A percentile compares a stretch with the other conserved stretches of the same genome.
These are phyloP conservation scores for Gallinago stenura DNA, from an alignment of 2,797 vertebrate genomes.

Conservation along the genomic window DNA sequence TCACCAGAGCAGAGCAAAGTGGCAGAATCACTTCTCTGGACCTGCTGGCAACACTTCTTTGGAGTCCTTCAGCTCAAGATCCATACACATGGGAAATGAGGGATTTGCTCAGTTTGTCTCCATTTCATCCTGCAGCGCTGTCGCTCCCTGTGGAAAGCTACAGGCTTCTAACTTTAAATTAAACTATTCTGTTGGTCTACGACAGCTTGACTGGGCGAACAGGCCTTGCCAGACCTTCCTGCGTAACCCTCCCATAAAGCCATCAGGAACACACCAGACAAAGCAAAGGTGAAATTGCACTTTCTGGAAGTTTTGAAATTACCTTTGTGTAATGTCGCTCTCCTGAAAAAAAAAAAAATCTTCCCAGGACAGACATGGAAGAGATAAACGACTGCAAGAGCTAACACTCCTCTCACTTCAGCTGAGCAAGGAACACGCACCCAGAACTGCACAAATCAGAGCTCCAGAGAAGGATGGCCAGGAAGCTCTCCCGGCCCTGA, in stretches of 20 bases:
- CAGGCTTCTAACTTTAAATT: neutral
- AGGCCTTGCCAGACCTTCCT: neutral
- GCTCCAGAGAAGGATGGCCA: neutral
- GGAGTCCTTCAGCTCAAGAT: accelerated
- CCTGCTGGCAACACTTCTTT: too few species aligned
- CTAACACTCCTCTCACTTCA: neutral
- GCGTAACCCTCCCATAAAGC: accelerated
- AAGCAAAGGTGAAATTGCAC: neutral
- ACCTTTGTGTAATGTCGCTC: neutral
- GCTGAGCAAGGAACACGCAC: accelerated
- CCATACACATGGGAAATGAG: accelerated
- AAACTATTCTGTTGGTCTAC: neutral
- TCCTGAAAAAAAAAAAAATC: neutral
- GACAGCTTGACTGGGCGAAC: neutral
- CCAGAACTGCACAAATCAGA: accelerated
- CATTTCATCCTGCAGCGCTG: neutral
- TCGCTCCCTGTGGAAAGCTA: neutral
- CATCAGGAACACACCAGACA: neutral
- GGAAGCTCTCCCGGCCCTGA: neutral
- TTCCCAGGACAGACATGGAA: neutral
- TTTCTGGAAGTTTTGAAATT: neutral
- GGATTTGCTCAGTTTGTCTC: neutral
- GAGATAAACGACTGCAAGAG: neutral
- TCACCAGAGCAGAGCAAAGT: too few species aligned
- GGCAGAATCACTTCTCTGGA: too few species aligned